These are phyloP conservation scores for Echiichthys vipera DNA, from an alignment of 2,797 vertebrate species.

Conservation along the genomic window DNA sequence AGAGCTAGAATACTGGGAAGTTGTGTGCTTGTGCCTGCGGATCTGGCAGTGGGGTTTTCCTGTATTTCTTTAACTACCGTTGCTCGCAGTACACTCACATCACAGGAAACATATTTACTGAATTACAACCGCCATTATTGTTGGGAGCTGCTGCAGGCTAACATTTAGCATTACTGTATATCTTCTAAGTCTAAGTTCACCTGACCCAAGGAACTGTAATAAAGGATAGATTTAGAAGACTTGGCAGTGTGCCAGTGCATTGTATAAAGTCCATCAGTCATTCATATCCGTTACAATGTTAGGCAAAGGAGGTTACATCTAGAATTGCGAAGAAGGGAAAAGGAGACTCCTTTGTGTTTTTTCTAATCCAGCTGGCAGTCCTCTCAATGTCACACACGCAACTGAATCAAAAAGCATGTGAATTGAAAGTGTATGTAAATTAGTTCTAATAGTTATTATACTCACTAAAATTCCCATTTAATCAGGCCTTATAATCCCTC, in stretches of 20 bases:
- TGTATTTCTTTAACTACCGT: conserved; percentile 20
- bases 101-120: conserved; percentile 12
- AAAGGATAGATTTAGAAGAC: conserved; percentile 18
- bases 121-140: conserved; percentile 39
- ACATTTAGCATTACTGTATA: conserved; percentile 26
- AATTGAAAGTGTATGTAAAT: conserved; percentile 13
- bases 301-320: conserved; percentile 33
- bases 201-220: conserved; percentile 22
- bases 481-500: neutral
- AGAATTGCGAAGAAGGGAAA: neutral
- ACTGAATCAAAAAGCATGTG: conserved; percentile 15
- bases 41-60: neutral
- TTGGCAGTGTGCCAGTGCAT: conserved; percentile 24
- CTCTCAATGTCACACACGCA: conserved; percentile 25
- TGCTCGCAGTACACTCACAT: neutral
- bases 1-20: conserved; percentile 37
- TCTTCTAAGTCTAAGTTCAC: conserved; percentile 30
- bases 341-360: conserved; percentile 29
- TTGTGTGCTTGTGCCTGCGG: conserved; percentile 35
- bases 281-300: conserved; percentile 13
- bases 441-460: conserved; percentile 5
- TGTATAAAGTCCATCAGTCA: conserved; percentile 26
- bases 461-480: conserved; percentile 6
- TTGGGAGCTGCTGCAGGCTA: conserved; percentile 30
- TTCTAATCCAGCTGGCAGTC: conserved; percentile 22